Evolutionary conservation across 2,888 invertebrate genomes (phyloP), one percentile per base, ranked within the genome.

Genomic region (Athetis lepigone): DNA sequence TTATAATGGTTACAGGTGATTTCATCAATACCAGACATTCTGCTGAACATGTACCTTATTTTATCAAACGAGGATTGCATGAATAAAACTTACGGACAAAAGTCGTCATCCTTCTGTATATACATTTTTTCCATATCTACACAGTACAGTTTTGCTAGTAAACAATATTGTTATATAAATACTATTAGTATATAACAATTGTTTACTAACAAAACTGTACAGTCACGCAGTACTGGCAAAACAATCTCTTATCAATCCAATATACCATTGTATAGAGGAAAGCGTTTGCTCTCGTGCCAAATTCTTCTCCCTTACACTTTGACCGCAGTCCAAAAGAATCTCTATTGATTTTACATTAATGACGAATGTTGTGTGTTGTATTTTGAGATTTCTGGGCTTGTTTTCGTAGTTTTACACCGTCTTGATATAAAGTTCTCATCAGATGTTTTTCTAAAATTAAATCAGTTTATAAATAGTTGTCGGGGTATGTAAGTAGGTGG

Each of bases 231-330:
- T 45, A 18, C 56, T 70, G 56, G 59, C 70, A 70, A 70, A 59
- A 45, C 56, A 59, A 71, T 59, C 0, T 60, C 39, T 66, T 73
- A 65, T 71, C 66, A 66, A 55, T 66, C 77, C 66, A 74, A 43
- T 47, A 52, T 57, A 52, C 37, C 4, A 59, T 40, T 49, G 39
- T 51, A 16, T 7, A 54, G 40, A 39, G 21, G 18, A 75, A 75
- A 73, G 59, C 60, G 13, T 45, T 45, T 36, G 43, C 54, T 47
- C 21, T 58, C 23, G 46, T 75, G 76, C 71, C 72, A 75, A 73
- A 64, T 71, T 57, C 33, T 64, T 40, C 49, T 45, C 16, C 3
- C 2, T 16, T 29, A 23, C 6, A 37, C 7, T 29, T 9, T 16
- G 25, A 40, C 3, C 9, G 8, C 51, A 57, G 11, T 40, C 23